Base-by-base conservation (phyloP, 2,113 vertebrate species). In the Crotalus helleri region DNA sequence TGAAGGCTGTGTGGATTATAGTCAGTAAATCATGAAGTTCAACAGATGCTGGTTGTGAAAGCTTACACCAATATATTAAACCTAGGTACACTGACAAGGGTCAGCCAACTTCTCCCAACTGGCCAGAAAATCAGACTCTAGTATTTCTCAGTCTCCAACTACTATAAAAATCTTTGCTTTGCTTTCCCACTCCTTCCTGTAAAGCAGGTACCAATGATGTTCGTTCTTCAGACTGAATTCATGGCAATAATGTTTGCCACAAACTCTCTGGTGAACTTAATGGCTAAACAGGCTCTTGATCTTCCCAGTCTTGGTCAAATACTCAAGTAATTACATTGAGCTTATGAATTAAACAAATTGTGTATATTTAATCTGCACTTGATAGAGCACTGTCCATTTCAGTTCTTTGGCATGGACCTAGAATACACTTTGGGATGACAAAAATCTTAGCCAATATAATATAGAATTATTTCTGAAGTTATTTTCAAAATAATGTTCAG, bases 401-500 rank as follows among this genome's bases (percentile, higher is more conserved):
- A 21, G 21, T 61, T 11, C n/a, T 21, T 2, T 61, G 19, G 58
- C 9, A n/a, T 46, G 4, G 1, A 23, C 44, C 24, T 49, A 23
- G 26, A 53, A 13, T 13, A 4, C 23, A 33, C 17, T 64, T 58
- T 89, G 39, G 17, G 26, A 57, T 69, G 44, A 46, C 54, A 29
- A 23, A 51, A 58, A 26, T 12, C 12, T 53, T 23, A 57, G n/a
- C 2, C 7, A 55, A 39, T 55, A 55, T 39, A 51, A 53, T 21
- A 44, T 85, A 55, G 11, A 33, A 92, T 49, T 85, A 57, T 26
- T 81, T 15, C 46, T 29, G 49, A n/a, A 87, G 46, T 53, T 24
- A 94, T 51, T 89, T 93, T 88, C 93, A 94, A 92, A 53, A 49
- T 4, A 74, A 85, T 88, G 93, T 91, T 53, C 3, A 89, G 85